Conservation (phyloP, 2,888 invertebrate genomes). For the Eurois occulta region DNA sequence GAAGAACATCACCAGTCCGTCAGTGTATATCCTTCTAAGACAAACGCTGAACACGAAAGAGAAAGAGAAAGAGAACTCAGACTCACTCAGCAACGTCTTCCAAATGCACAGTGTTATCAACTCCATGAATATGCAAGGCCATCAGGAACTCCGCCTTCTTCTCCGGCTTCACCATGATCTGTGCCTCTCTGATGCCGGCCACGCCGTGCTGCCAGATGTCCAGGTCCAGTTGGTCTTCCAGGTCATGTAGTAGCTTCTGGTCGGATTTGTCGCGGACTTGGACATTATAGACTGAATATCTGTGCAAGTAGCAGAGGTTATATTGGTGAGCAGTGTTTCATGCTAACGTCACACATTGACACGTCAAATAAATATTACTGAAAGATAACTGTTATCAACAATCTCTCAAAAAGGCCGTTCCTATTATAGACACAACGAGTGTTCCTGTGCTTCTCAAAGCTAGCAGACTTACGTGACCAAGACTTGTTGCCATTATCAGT, state of each 20-base stretch:
- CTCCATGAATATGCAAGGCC: constrained; percentile 64
- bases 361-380: neutral
- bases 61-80: neutral
- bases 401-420: neutral
- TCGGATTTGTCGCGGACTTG: constrained; percentile 65
- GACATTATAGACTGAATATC: constrained; percentile 74
- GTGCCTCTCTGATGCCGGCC: constrained; percentile 68
- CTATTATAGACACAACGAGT: neutral
- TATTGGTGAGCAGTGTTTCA: neutral
- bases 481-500: neutral
- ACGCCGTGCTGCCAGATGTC: constrained; percentile 77
- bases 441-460: neutral
- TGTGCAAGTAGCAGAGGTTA: constrained; percentile 41
- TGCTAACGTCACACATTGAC: neutral
- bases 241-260: constrained; percentile 53
- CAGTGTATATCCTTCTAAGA: no score
- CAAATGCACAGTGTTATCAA: constrained; percentile 71
- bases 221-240: constrained; percentile 64
- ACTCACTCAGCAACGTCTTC: constrained; percentile 74
- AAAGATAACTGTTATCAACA: neutral
- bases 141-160: constrained; percentile 64
- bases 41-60: neutral
- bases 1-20: neutral
- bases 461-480: neutral
- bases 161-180: constrained; percentile 74